Evolutionary conservation across 2,113 vertebrate genomes (phyloP), one percentile per base, ranked within the genome.

Genomic region (Hymenochirus boettgeri): DNA sequence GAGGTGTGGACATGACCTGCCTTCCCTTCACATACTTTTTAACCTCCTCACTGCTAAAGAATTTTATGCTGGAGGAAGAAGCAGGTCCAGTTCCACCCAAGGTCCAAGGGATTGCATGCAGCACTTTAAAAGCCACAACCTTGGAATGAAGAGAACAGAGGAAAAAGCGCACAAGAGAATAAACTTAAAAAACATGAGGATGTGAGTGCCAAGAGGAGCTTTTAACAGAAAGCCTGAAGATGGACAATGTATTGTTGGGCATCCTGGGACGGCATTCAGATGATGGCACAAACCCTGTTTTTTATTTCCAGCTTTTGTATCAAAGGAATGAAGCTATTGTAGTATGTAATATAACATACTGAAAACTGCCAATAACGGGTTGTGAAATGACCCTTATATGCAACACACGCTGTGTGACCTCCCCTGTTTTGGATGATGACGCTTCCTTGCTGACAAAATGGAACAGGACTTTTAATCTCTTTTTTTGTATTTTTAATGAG

Each of bases 401-500:
- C 35, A 17, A 8, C 46, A 53, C 9, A 22, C 19, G 23, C 48
- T 29, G 33, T 59, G 56, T 60, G 65, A 39, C 57, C 57, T 60
- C 64, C 54, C 64, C 33, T 45, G 65, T 60, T 69, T 69, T 69
- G 65, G 65, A 69, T 69, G n/a, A n/a, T 60, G 57, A 48, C 45
- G 64, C 64, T 69, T 69, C 65, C 57, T 60, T 48, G 57, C 56
- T 69, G 65, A 69, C 33, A 53, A 69, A 60, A 69, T 45, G 56
- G 55, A 69, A 60, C 57, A 45, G 56, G 57, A 69, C 57, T 73
- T 76, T 82, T 84, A 58, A 53, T 37, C 61, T 63, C 11, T 69
- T 73, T 73, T 74, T 83, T 86, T 83, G 82, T 80, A 79, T 72
- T 82, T 83, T 83, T 74, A 73, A 79, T 69, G 61, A 29, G 45